Evolutionary conservation across 2,797 vertebrate species (phyloP), one percentile per base, ranked within the genome.

Genomic region (Yasuhikotakia modesta): DNA sequence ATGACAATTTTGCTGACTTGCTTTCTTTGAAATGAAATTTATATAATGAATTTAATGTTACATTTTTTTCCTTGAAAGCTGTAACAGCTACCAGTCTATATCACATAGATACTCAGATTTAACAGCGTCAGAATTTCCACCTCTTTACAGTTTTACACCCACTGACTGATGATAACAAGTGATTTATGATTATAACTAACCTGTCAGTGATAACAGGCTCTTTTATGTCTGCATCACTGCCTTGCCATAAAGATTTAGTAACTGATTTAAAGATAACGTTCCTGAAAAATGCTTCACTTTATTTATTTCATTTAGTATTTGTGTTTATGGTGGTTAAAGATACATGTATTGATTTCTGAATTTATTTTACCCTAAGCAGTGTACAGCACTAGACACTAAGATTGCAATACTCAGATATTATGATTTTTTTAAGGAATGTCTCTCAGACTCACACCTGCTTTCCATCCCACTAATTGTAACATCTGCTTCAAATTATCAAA

Each of bases 181-280:
- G 12, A 46, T 46, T 48, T 61, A 46, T 60, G 30, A 70, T 58
- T 70, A n/a, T n/a, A 21, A n/a, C 45, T 52, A 55, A 27, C 19
- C 65, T 30, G 43, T 30, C 35, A 63, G 55, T 57, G 4, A 45
- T 22, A 78, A 52, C 17, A 10, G 13, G 5, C 11, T 68, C 74
- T 76, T 60, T 64, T 6, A 46, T 60, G 57, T 70, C 3, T 17
- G 22, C 1, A 58, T 78, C 48, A 13, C 55, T 39, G 19, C 24
- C 11, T 69, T 57, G 14, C 30, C 24, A 21, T 82, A 70, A 84
- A 83, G 67, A 72, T 83, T 61, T 30, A 74, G 77, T 13, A 70
- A 70, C 68, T 48, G 60, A 82, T 82, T 73, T 55, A n/a, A 58
- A 22, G 3, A 19, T 32, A 24, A 7, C 4, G 52, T 30, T 30